phyloP scores from a whole-genome alignment of 2,113 vertebrate genomes.

The Percopsis transmontana region DNA sequence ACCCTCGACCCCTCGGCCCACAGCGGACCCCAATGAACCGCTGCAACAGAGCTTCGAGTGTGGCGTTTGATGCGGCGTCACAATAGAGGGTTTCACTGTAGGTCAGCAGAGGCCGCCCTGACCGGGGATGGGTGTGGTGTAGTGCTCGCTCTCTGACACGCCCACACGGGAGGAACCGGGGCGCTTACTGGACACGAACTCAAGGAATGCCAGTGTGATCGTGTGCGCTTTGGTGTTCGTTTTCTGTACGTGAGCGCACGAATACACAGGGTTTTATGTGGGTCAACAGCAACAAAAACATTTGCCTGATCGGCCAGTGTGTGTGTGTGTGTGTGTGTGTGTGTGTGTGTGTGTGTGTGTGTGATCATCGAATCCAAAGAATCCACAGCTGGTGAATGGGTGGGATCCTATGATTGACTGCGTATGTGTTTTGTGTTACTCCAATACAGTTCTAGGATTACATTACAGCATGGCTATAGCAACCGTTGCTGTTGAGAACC shows the following conservation, averaged over 20 bases:
- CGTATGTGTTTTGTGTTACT: background rate
- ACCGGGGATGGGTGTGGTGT: too few species aligned
- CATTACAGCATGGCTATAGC: too few species aligned
- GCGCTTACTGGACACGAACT: too few species aligned
- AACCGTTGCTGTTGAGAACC: too few species aligned
- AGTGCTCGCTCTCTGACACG: too few species aligned
- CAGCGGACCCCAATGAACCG: conserved; percentile 8
- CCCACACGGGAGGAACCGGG: too few species aligned
- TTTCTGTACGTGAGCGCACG: too few species aligned
- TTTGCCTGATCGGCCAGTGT: background rate
- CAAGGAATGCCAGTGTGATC: too few species aligned
- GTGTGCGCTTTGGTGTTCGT: too few species aligned
- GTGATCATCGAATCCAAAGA: background rate
- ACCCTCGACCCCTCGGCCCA: conserved; percentile 44
- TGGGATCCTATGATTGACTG: background rate
- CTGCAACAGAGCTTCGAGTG: conserved; percentile 54
- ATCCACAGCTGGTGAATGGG: conserved; percentile 5
- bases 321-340: conserved; percentile 9
- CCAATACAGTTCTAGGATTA: background rate
- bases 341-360: background rate
- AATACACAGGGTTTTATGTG: too few species aligned
- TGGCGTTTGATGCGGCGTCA: conserved; percentile 52
- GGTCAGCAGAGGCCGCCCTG: conserved; percentile 6
- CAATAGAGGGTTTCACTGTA: conserved; percentile 57
- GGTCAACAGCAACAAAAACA: too few species aligned